Conservation (phyloP, 2,888 invertebrate species). For the Thymelicus acteon region DNA sequence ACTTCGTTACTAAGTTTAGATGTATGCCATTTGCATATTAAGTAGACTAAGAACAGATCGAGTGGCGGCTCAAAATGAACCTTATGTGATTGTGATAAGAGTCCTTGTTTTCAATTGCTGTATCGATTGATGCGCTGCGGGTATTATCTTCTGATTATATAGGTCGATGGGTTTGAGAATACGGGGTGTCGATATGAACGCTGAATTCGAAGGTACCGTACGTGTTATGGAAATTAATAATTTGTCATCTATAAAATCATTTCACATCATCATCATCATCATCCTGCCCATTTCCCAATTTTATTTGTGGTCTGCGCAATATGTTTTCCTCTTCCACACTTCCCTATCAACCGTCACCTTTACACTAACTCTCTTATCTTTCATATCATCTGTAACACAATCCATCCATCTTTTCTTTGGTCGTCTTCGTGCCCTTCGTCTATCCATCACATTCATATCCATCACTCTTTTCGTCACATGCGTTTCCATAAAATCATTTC, state of each 20-base stretch:
- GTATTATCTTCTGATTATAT: not conserved
- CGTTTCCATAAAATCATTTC: not conserved
- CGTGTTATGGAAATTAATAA: not conserved
- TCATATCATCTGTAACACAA: too few species aligned
- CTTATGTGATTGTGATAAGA: not conserved
- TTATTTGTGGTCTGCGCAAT: too few species aligned
- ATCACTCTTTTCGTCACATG: too few species aligned
- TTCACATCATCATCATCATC: too few species aligned
- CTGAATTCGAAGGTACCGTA: not conserved
- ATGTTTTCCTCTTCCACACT: too few species aligned
- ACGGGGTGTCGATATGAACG: not conserved
- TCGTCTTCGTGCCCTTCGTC: too few species aligned
- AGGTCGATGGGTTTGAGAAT: not conserved
- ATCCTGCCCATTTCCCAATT: too few species aligned
- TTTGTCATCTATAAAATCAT: not conserved
- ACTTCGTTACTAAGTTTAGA: conserved; percentile 23
- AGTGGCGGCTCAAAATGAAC: not conserved
- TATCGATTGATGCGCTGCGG: conserved; percentile 9
- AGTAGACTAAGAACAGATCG: not conserved
- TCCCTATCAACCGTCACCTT: too few species aligned
- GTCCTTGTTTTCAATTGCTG: not conserved
- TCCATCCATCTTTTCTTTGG: too few species aligned
- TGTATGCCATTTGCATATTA: conserved; percentile 31
- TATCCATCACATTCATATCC: too few species aligned
- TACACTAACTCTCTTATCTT: too few species aligned